Conservation (phyloP, 2,797 vertebrate species). For the Peromyscus nudipes region DNA sequence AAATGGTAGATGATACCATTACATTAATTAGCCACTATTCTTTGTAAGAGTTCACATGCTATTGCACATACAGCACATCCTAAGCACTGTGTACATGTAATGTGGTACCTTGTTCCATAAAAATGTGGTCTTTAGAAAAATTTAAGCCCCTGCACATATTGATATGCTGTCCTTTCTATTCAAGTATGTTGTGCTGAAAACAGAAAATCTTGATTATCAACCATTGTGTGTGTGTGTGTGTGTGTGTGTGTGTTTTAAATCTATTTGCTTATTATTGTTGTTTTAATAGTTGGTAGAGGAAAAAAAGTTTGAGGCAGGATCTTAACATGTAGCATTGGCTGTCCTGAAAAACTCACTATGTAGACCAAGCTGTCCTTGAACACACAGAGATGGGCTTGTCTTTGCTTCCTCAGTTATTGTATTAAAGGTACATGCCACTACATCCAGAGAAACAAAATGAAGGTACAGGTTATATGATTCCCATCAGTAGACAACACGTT, state of each 20-base stretch:
- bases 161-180: conserved; percentile 53
- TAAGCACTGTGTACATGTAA: background rate
- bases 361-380: background rate
- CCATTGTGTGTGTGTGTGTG: too few relatives aligned
- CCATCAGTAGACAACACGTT: background rate
- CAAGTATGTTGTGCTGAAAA: conserved; percentile 76
- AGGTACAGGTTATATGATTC: background rate
- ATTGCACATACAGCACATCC: background rate
- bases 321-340: background rate
- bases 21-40: background rate
- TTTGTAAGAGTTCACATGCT: background rate
- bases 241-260: background rate
- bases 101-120: conserved; percentile 32
- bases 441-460: background rate
- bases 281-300: conserved; percentile 56
- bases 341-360: background rate
- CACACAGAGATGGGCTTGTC: background rate
- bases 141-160: conserved; percentile 61
- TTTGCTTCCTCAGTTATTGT: background rate
- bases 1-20: background rate
- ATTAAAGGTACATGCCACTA: background rate
- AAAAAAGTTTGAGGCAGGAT: background rate
- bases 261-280: background rate
- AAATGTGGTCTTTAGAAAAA: conserved; percentile 42
- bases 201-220: conserved; percentile 62